Base-by-base conservation (phyloP, 2,888 invertebrate species). In the Phrixothrix hirtus region DNA sequence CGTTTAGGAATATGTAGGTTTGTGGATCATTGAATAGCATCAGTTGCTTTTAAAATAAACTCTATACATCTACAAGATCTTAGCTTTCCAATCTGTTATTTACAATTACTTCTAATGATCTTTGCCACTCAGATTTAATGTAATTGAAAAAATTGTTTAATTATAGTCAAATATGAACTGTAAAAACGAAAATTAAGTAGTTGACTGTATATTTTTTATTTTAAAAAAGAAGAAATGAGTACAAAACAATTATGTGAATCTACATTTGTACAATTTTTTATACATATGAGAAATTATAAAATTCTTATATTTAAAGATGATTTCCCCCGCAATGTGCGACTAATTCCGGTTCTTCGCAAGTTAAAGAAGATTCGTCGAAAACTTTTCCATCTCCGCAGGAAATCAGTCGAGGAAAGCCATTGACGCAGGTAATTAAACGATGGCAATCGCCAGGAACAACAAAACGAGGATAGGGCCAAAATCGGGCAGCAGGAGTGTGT, bases 391-490 rank as follows among this genome's bases (percentile, higher is more conserved):
- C 91, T 2, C 88, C 94, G 70, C 95, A 95, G 49, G 88, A 83
- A 68, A 93, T 89, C 59, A 95, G 82, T 54, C 95, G 84, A 2
- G 95, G 95, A 73, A 88, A 85, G 15, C 92, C 91, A 66, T 93
- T 89, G 30, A 95, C 94, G 73, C 95, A 95, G 54, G 93, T 93
- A 75, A 95, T 92, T 59, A 94, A 81, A 51, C 88, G 84, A 71
- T 88, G 88, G 72, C 92, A 91, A 75, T 93, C 92, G 10, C 91
- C 90, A 32, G 90, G 88, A 7, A 93, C 89, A 1, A 93, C 83
- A 79, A 92, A 95, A 61, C 95, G 84, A 21, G 95, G 95, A 82
- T 85, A 93, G 0, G 95, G 95, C 88, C 92, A 91, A 81, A 93
- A 95, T 73, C 88, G 90, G 41, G 92, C 92, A 2, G 92, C 86